Percentiles rank a stretch among this genome's conserved stretches.
Conservation (phyloP, 2,797 vertebrate species). For the Sebastes nivosus region DNA sequence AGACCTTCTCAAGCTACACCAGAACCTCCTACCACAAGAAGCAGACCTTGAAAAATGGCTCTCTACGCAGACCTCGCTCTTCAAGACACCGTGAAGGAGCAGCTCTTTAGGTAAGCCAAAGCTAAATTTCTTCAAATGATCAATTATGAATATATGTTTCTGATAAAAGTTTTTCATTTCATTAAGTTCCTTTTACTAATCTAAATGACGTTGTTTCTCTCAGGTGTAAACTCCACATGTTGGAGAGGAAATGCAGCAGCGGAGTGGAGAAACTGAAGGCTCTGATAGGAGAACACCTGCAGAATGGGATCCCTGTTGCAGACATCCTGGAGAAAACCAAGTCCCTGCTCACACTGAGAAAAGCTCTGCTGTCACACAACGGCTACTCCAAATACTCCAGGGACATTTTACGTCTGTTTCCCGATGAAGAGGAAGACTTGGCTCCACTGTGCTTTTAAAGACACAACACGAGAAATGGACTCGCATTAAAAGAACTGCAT, state of each 20-base stretch:
- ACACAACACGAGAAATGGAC: conserved; percentile 7
- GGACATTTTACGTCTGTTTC: conserved; percentile 77
- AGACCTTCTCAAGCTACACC: conserved; percentile 1
- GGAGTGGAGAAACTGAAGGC: conserved; percentile 79
- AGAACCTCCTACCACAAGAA: conserved; percentile 1
- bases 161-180: not conserved
- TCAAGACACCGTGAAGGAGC: conserved; percentile 77
- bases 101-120: conserved; percentile 71
- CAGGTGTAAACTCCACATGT: conserved; percentile 79
- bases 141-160: not conserved
- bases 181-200: not conserved
- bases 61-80: conserved; percentile 72
- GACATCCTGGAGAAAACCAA: conserved; percentile 80
- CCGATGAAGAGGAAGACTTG: conserved; percentile 76
- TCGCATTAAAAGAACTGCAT: not conserved
- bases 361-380: conserved; percentile 71
- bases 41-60: conserved; percentile 65
- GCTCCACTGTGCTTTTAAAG: conserved; percentile 68
- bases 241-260: conserved; percentile 79
- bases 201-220: not conserved
- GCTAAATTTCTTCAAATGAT: not conserved
- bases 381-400: conserved; percentile 80
- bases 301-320: conserved; percentile 69
- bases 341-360: conserved; percentile 74
- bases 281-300: conserved; percentile 74